Evolutionary conservation across 1,140 invertebrate species (phyloP).

Genomic region (Apis dorsata): DNA sequence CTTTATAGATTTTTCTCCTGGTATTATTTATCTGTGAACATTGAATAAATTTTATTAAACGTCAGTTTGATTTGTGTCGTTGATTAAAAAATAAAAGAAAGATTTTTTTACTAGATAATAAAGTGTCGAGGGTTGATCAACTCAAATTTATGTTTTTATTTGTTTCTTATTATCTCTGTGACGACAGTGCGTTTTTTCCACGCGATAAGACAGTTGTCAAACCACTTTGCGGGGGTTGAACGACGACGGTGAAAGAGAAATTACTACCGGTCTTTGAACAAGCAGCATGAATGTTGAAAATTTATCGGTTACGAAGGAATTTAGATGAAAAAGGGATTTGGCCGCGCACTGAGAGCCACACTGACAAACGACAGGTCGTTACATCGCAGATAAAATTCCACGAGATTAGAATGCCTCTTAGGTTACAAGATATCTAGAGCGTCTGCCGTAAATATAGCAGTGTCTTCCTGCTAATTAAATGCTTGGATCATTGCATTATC

Average conservation of each 20-base stretch:
- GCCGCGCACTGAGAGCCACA: neutral
- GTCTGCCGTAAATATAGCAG: constrained; percentile 30
- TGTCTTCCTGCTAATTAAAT: constrained; percentile 9
- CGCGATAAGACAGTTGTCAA: neutral
- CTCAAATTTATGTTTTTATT: neutral
- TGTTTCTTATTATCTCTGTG: neutral
- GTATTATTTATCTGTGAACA: neutral
- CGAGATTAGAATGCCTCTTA: constrained; percentile 40
- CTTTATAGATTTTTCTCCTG: neutral
- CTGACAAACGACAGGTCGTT: constrained; percentile 38
- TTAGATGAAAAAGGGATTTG: constrained; percentile 48
- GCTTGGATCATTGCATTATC: neutral
- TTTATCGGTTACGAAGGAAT: constrained; percentile 45
- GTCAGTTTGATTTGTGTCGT: neutral
- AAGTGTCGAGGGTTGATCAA: neutral
- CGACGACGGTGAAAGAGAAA: neutral
- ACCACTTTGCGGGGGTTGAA: neutral
- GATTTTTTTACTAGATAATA: neutral
- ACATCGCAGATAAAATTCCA: constrained; percentile 40
- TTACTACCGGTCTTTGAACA: neutral
- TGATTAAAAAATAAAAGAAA: no score
- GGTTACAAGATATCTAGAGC: constrained; percentile 7
- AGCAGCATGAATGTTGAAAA: constrained; percentile 23
- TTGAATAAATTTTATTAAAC: neutral
- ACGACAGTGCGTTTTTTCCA: neutral